phyloP scores from a whole-genome alignment of 2,888 invertebrate species.

The Quadroppia sp. region DNA sequence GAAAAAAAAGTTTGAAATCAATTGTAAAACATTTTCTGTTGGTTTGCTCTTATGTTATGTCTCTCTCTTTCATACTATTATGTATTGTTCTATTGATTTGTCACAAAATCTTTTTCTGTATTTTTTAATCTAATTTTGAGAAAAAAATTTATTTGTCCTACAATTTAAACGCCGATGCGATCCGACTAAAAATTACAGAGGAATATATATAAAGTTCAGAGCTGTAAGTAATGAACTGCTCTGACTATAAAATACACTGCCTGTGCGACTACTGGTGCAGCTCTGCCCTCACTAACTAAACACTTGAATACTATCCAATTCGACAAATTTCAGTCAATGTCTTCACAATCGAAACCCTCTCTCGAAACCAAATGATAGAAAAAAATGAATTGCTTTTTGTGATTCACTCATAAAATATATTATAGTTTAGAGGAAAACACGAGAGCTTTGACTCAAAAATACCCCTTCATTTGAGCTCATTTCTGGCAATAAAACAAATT shows the following conservation, averaged over 20 bases:
- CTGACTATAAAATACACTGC: constrained; percentile 23
- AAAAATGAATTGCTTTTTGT: background rate
- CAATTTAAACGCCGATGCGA: background rate
- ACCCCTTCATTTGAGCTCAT: too few relatives aligned
- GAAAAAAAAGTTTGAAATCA: background rate
- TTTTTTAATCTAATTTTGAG: constrained; percentile 25
- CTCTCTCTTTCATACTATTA: background rate
- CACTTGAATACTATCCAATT: background rate
- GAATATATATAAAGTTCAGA: too few relatives aligned
- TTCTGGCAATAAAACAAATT: too few relatives aligned
- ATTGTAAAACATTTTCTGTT: background rate
- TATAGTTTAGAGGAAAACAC: background rate
- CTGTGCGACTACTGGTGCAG: too few relatives aligned
- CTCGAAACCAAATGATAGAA: background rate
- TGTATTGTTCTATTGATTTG: constrained; percentile 32
- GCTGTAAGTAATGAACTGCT: constrained; percentile 26
- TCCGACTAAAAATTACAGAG: background rate
- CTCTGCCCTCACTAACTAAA: constrained; percentile 6
- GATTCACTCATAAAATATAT: background rate
- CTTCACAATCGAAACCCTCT: constrained; percentile 2
- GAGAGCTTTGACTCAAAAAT: too few relatives aligned
- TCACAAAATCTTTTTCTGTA: constrained; percentile 25
- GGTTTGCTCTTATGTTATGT: constrained; percentile 29
- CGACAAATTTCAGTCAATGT: background rate
- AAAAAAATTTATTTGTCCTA: constrained; percentile 14